Evolutionary conservation across 2,888 invertebrate species (phyloP).

Genomic region (Morpho achilles): DNA sequence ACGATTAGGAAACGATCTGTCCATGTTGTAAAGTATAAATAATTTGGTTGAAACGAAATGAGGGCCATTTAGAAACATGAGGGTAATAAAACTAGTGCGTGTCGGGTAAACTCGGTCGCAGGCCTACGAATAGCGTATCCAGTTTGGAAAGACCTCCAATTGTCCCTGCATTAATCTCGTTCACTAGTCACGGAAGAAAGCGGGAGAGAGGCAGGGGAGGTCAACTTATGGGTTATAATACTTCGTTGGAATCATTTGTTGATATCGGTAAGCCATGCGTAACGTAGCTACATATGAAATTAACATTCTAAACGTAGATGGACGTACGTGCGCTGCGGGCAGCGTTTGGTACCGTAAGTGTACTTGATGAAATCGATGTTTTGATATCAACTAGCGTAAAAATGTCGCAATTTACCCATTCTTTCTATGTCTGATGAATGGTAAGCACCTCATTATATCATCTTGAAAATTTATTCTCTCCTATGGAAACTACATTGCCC

Average conservation of each 20-base stretch:
- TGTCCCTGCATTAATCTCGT: constrained; percentile 35
- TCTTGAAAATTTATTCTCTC: constrained; percentile 21
- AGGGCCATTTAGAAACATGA: constrained; percentile 79
- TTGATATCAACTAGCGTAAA: constrained; percentile 35
- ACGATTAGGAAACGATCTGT: constrained; percentile 76
- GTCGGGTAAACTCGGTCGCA: constrained; percentile 71
- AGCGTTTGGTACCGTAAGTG: constrained; percentile 34
- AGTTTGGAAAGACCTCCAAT: constrained; percentile 45
- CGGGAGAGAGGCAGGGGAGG: constrained; percentile 39
- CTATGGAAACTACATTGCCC: constrained; percentile 17
- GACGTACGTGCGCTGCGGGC: constrained; percentile 68
- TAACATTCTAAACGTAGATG: constrained; percentile 66
- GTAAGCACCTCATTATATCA: constrained; percentile 30
- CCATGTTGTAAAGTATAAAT: constrained; percentile 77
- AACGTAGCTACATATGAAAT: constrained; percentile 46
- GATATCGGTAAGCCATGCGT: constrained; percentile 56
- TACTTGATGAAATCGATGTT: constrained; percentile 36
- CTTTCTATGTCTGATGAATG: constrained; percentile 26
- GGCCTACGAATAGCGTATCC: constrained; percentile 50
- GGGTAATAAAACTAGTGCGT: constrained; percentile 79
- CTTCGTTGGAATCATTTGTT: constrained; percentile 44
- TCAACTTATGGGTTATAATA: constrained; percentile 44
- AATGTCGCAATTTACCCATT: constrained; percentile 36
- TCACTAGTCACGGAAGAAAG: constrained; percentile 27
- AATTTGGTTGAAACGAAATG: constrained; percentile 75